Base-by-base conservation (phyloP, 2,888 invertebrate genomes). In the Thereva nobilitata region DNA sequence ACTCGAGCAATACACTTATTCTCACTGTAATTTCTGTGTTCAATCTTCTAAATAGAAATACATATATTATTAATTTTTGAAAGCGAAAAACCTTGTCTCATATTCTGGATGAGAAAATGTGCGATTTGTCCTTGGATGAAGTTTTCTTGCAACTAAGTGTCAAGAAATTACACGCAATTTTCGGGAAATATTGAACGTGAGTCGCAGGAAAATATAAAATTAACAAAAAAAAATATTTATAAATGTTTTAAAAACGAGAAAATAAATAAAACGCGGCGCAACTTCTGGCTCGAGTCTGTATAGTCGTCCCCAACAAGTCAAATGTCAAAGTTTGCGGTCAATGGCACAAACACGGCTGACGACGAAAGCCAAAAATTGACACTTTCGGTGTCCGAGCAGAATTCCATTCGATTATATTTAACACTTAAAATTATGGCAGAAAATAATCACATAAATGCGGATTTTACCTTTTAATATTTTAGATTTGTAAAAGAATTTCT, bases 281-380 rank as follows among this genome's bases (percentile, higher is more conserved):
- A 49, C 38, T 38, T 12, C 47, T 10, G 37, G 23, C 23, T 23
- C 23, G 23, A 23, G 23, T 23, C 23, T 23, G 23, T 23, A 23
- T 23, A 47, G 37, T 34, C 45, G n/a, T 57, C 12, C 5, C 47
- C 34, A 52, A 56, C 52, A 40, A 57, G 54, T 34, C 53, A 68
- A 68, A 65, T 65, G 68, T 68, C 68, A 68, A 68, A 68, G 53
- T 63, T 55, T 57, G 64, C 67, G 68, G 68, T 68, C 68, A 68
- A 68, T 68, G 68, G 68, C 68, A 68, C 59, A 52, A 44, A 23
- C 57, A 57, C 59, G n/a, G 40, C 8, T n/a, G 47, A 59, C 49
- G 59, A 59, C 59, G 49, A 49, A 7, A 23, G 41, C 38, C 35
- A 54, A 7, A 23, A 23, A 23, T 23, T 40, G 54, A 38, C 38